Conservation (phyloP, 1,140 invertebrate genomes). For the Asbolus verrucosus region DNA sequence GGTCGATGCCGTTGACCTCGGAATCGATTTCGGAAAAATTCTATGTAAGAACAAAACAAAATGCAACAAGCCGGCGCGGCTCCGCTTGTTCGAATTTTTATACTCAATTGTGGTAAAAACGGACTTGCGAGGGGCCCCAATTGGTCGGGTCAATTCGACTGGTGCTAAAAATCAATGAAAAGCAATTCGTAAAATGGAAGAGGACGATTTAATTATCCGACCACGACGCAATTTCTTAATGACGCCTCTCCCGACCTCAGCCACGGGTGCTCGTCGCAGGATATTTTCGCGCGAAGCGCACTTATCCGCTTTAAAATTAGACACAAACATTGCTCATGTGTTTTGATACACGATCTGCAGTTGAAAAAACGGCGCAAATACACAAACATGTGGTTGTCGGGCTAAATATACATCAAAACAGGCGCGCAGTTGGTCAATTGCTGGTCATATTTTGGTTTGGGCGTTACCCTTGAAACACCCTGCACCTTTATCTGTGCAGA, state of each 20-base stretch:
- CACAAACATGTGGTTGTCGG: neutral
- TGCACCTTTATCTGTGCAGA: too few relatives aligned
- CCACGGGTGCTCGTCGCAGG: constrained; percentile 14
- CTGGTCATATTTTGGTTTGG: too few relatives aligned
- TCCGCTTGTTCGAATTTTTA: constrained; percentile 6
- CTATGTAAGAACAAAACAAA: neutral
- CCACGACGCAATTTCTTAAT: constrained; percentile 29
- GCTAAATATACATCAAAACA: too few relatives aligned
- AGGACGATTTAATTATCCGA: constrained; percentile 2
- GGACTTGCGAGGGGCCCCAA: too few relatives aligned
- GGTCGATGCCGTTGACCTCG: neutral
- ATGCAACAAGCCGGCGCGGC: neutral
- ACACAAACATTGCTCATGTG: constrained; percentile 1
- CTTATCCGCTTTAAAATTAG: constrained; percentile 17
- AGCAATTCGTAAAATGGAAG: constrained; percentile 26
- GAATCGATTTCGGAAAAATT: neutral
- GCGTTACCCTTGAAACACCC: too few relatives aligned
- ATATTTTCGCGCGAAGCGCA: too few relatives aligned
- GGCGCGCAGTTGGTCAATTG: too few relatives aligned
- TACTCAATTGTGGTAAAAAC: neutral
- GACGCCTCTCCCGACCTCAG: constrained; percentile 14
- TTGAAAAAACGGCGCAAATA: too few relatives aligned
- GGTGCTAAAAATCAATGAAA: constrained; percentile 25
- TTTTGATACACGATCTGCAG: neutral
- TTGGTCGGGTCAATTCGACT: too few relatives aligned